phyloP scores from a whole-genome alignment of 2,113 vertebrate genomes.

The Proteles cristata region DNA sequence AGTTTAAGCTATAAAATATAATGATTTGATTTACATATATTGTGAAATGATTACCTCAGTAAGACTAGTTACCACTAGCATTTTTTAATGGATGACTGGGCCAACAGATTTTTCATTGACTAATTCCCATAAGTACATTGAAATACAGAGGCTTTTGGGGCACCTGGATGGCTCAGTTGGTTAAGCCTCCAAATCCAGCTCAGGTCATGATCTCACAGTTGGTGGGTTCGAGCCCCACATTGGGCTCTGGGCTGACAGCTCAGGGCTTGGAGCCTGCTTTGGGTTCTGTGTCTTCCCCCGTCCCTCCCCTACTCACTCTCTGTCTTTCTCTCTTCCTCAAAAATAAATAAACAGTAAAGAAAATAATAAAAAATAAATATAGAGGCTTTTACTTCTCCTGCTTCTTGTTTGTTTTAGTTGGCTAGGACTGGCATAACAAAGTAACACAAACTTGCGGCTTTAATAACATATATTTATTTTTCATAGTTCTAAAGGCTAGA shows the following conservation, averaged over 20 bases:
- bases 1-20: neutral
- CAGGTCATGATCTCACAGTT: too few species aligned
- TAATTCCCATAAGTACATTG: neutral
- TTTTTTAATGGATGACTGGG: neutral
- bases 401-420: neutral
- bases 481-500: neutral
- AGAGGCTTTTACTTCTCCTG: too few species aligned
- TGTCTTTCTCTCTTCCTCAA: too few species aligned
- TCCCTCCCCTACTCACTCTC: too few species aligned
- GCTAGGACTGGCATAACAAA: neutral
- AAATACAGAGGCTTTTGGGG: neutral
- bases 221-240: too few species aligned
- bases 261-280: too few species aligned
- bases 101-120: neutral
- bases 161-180: too few species aligned
- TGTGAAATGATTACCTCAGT: neutral
- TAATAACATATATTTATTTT: neutral
- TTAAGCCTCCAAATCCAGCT: too few species aligned
- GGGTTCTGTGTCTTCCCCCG: too few species aligned
- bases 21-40: neutral
- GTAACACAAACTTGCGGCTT: neutral
- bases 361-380: too few species aligned
- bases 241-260: too few species aligned
- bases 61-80: neutral
- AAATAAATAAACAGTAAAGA: too few species aligned